A percentile compares a stretch with the other conserved stretches of the same genome.
Conservation (phyloP, 2,113 vertebrate species). For the Salminus brasiliensis region DNA sequence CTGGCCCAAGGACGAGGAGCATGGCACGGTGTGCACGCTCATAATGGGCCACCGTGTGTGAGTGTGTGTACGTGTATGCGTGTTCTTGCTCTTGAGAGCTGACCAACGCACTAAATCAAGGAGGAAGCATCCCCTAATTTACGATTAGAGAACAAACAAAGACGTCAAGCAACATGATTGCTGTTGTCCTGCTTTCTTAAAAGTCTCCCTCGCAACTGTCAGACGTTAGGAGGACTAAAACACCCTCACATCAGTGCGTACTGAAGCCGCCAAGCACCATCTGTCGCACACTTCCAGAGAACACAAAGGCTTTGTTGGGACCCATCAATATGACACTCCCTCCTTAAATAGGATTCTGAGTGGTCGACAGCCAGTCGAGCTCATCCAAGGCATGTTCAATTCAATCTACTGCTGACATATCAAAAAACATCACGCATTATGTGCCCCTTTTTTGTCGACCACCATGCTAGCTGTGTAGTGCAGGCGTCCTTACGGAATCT, state of each 20-base stretch:
- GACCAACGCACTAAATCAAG: slow-evolving; percentile 23
- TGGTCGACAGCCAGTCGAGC: neutral
- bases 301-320: slow-evolving; percentile 16
- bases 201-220: slow-evolving; percentile 23
- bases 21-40: slow-evolving; percentile 66
- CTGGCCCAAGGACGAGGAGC: slow-evolving; percentile 31
- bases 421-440: neutral
- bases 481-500: too few species aligned
- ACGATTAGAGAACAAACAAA: neutral
- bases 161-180: slow-evolving; percentile 4
- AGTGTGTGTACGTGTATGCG: neutral
- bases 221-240: slow-evolving; percentile 4
- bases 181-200: slow-evolving; percentile 1
- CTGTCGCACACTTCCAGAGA: slow-evolving; percentile 18
- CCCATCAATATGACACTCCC: slow-evolving; percentile 1
- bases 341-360: neutral
- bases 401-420: neutral
- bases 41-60: slow-evolving; percentile 75
- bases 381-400: neutral
- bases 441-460: neutral
- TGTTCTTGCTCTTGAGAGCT: slow-evolving; percentile 5
- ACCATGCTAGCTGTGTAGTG: neutral
- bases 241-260: neutral
- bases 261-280: slow-evolving; percentile 15
- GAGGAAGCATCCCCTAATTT: slow-evolving; percentile 9